Conservation (phyloP, 1,140 invertebrate species). For the Formica selysi region DNA sequence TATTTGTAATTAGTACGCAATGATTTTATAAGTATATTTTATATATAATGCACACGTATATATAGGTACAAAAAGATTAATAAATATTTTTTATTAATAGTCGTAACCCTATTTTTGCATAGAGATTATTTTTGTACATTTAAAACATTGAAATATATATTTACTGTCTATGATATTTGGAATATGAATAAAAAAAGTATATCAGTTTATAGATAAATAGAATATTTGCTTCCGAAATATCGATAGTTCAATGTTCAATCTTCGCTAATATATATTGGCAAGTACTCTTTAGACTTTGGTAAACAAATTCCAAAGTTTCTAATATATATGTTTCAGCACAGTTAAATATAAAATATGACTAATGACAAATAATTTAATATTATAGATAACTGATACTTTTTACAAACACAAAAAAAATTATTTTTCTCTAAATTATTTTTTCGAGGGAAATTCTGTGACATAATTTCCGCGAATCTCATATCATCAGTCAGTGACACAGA, state of each 20-base stretch:
- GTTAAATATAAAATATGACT: constrained; percentile 39
- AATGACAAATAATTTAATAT: not conserved
- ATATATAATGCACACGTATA: too few species aligned
- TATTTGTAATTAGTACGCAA: too few species aligned
- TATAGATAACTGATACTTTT: not conserved
- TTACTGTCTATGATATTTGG: not conserved
- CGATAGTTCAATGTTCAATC: constrained; percentile 18
- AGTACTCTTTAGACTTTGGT: not conserved
- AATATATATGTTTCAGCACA: not conserved
- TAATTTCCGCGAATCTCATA: not conserved
- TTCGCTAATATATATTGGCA: constrained; percentile 16
- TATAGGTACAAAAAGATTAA: too few species aligned
- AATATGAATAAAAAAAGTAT: not conserved
- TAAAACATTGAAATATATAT: not conserved
- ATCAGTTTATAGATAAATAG: not conserved
- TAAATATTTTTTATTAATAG: not conserved
- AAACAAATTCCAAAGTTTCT: constrained; percentile 34
- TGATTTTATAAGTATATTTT: too few species aligned
- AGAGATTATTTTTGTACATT: not conserved
- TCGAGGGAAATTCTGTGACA: not conserved
- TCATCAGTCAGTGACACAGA: not conserved
- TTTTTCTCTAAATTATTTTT: not conserved
- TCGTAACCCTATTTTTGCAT: not conserved
- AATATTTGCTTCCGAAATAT: constrained; percentile 6
- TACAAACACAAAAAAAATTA: not conserved